Percentiles rank a stretch among this genome's conserved stretches.
Conservation (phyloP, 37 sponge, comb jelly and placozoan genomes). For the Spongilla lacustris region DNA sequence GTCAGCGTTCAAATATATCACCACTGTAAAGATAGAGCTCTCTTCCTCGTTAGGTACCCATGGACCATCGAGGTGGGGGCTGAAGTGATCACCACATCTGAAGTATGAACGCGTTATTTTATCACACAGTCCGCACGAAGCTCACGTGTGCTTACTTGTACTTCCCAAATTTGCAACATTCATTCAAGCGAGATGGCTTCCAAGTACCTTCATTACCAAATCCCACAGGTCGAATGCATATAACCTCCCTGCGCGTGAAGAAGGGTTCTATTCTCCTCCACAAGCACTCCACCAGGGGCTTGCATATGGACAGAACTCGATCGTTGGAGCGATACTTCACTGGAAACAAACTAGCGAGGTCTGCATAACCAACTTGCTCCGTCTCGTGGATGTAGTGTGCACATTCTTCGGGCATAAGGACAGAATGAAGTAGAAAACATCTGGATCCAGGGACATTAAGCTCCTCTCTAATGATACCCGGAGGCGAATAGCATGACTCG, state of each 20-base stretch:
- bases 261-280: constrained; percentile 28
- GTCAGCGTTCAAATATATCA: constrained; percentile 43
- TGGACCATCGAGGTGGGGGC: constrained; percentile 54
- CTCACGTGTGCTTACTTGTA: constrained; percentile 49
- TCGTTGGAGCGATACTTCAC: constrained; percentile 39
- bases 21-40: constrained; percentile 43
- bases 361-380: constrained; percentile 28
- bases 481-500: not conserved
- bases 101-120: not conserved
- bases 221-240: constrained; percentile 42
- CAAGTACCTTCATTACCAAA: constrained; percentile 61
- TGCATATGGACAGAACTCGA: constrained; percentile 34
- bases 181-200: constrained; percentile 47
- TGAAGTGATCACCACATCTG: constrained; percentile 47
- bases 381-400: constrained; percentile 36
- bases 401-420: constrained; percentile 40
- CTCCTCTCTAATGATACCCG: constrained; percentile 18
- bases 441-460: constrained; percentile 30
- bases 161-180: constrained; percentile 49
- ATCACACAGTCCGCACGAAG: not conserved
- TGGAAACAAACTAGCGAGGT: constrained; percentile 33
- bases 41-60: constrained; percentile 61
- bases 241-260: constrained; percentile 37
- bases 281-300: constrained; percentile 28
- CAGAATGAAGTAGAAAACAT: constrained; percentile 27